These are phyloP conservation scores for Tribolium castaneum DNA, from an alignment of 1,140 invertebrate genomes.

Conservation along the genomic window DNA sequence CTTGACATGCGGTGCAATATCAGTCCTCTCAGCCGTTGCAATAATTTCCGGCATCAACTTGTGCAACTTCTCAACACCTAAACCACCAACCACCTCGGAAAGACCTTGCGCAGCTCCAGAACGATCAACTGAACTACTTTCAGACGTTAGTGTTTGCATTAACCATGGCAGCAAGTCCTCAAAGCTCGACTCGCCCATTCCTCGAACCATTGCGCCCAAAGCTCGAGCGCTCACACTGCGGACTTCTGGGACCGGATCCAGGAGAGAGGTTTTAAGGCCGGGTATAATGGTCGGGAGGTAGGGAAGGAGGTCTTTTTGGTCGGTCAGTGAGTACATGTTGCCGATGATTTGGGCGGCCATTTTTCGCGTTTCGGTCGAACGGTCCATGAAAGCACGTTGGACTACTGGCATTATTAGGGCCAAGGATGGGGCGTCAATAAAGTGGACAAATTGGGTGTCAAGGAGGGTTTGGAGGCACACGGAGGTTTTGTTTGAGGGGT, in stretches of 20 bases:
- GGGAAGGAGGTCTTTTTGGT: conserved; percentile 97
- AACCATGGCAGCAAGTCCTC: conserved; percentile 97
- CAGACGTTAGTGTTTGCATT: conserved; percentile 98
- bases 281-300: conserved; percentile 98
- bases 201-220: conserved; percentile 96
- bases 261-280: conserved; percentile 93
- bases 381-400: conserved; percentile 95
- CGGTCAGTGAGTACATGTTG: conserved; percentile 99
- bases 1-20: conserved; percentile 97
- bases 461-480: conserved; percentile 91
- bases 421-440: conserved; percentile 98
- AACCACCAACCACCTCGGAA: conserved; percentile 93
- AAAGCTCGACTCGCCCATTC: conserved; percentile 96
- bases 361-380: conserved; percentile 97
- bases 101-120: conserved; percentile 98
- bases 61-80: conserved; percentile 94
- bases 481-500: conserved; percentile 96
- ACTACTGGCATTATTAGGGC: conserved; percentile 99
- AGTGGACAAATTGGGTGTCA: conserved; percentile 99
- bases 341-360: conserved; percentile 99
- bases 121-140: conserved; percentile 93
- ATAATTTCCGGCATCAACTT: conserved; percentile 99
- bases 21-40: conserved; percentile 90
- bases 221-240: conserved; percentile 92
- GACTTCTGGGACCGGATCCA: conserved; percentile 98